Conservation (phyloP, 2,113 vertebrate species). For the Macroglossus sobrinus region DNA sequence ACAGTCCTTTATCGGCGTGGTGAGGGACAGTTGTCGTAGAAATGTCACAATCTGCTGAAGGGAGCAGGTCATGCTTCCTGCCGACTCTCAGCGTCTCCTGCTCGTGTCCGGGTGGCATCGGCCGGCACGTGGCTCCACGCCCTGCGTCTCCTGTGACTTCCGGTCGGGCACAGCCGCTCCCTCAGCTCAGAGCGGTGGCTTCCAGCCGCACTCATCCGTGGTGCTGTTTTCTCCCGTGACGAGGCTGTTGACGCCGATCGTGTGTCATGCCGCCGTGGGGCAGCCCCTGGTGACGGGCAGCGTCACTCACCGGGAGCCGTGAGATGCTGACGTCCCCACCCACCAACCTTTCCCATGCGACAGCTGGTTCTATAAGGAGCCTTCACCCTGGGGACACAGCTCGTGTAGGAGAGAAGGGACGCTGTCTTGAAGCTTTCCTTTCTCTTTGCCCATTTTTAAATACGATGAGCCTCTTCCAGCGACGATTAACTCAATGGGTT, state of each 20-base stretch:
- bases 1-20: not conserved
- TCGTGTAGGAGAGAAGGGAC: not conserved
- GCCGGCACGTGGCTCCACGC: fast-evolving
- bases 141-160: too few species aligned
- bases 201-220: too few species aligned
- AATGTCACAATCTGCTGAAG: too few species aligned
- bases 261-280: too few species aligned
- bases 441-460: not conserved
- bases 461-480: not conserved
- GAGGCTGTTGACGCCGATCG: fast-evolving
- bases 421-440: not conserved
- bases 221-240: fast-evolving
- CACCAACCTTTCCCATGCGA: not conserved
- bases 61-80: too few species aligned
- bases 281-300: not conserved
- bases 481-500: too few species aligned
- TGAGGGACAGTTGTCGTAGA: too few species aligned
- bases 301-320: not conserved
- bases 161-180: too few species aligned
- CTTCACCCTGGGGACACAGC: not conserved
- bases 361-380: not conserved
- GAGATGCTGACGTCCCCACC: too few species aligned
- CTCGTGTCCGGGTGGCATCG: too few species aligned
- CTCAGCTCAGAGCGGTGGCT: too few species aligned
- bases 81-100: too few species aligned